Percentiles rank a stretch among this genome's conserved stretches.
Evolutionary conservation across 2,888 invertebrate genomes (phyloP).

Genomic region (Schizotus pectinicornis): DNA sequence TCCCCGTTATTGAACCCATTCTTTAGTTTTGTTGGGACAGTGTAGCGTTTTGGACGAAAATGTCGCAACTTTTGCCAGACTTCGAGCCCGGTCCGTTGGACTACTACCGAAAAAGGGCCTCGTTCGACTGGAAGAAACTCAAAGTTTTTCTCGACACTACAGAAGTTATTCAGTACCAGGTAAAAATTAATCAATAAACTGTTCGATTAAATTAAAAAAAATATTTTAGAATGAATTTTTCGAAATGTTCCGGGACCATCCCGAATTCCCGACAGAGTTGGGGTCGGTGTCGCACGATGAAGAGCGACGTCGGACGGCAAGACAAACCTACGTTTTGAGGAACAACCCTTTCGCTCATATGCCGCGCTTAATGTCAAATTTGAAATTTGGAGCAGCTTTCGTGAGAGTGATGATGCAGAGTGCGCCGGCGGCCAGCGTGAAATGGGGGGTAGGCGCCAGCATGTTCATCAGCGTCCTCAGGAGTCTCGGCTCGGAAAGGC

Average conservation of each 20-base stretch:
- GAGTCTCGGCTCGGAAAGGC: constrained; percentile 70
- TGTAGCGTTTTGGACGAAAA: constrained; percentile 5
- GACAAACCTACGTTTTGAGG: constrained; percentile 68
- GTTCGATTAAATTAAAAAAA: too few relatives aligned
- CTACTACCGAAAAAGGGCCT: constrained; percentile 66
- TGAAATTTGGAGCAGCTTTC: constrained; percentile 60
- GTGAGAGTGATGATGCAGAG: constrained; percentile 65
- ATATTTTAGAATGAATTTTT: constrained; percentile 45
- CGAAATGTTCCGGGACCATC: constrained; percentile 41
- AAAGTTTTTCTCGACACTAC: constrained; percentile 62
- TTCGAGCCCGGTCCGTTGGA: constrained; percentile 70
- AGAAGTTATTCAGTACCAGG: constrained; percentile 62
- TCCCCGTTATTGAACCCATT: too few relatives aligned
- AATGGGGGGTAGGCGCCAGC: constrained; percentile 66
- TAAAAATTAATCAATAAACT: too few relatives aligned
- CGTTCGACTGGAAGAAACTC: constrained; percentile 73
- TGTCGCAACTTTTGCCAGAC: constrained; percentile 62
- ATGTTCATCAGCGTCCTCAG: constrained; percentile 71
- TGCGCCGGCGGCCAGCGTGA: constrained; percentile 69
- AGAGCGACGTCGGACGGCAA: constrained; percentile 63
- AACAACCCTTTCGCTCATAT: constrained; percentile 68
- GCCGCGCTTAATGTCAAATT: constrained; percentile 62
- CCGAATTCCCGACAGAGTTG: constrained; percentile 42
- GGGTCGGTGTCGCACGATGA: constrained; percentile 42
- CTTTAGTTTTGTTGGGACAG: too few relatives aligned